Percentiles rank a stretch among this genome's conserved stretches.
Conservation (phyloP, 2,113 vertebrate species). For the Scatophagus argus region DNA sequence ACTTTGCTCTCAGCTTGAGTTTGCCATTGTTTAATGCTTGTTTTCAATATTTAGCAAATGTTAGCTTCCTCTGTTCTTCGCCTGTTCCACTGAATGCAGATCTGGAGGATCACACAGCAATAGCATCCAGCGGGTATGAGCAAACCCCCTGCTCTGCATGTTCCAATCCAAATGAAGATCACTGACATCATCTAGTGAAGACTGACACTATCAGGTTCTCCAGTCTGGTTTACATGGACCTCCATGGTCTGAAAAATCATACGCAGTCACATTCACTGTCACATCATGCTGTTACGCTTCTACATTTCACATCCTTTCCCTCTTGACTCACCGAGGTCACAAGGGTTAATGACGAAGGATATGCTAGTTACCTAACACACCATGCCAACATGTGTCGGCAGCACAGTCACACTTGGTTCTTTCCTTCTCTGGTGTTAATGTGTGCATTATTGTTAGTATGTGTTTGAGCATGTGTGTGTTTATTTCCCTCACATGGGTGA, state of each 20-base stretch:
- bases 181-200: conserved; percentile 26
- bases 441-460: not conserved
- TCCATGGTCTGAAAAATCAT: not conserved
- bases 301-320: conserved; percentile 19
- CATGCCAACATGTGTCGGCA: conserved; percentile 6
- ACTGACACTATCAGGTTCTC: conserved; percentile 60
- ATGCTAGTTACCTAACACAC: conserved; percentile 9
- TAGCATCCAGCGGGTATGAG: not conserved
- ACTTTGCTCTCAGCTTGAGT: not conserved
- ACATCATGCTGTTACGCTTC: not conserved
- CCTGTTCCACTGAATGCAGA: not conserved
- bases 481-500: conserved; percentile 37
- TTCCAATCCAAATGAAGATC: conserved; percentile 24
- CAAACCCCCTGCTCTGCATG: not conserved
- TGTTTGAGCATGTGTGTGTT: conserved; percentile 8
- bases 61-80: not conserved
- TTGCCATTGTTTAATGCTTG: not conserved
- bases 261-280: conserved; percentile 17
- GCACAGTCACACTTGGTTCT: not conserved
- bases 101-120: not conserved
- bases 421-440: not conserved
- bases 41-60: not conserved
- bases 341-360: conserved; percentile 19
- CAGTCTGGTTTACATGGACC: not conserved
- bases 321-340: conserved; percentile 12